Evolutionary conservation across 2,888 invertebrate species (phyloP), one percentile per base, ranked within the genome.

Genomic region (Xylocampa areola): DNA sequence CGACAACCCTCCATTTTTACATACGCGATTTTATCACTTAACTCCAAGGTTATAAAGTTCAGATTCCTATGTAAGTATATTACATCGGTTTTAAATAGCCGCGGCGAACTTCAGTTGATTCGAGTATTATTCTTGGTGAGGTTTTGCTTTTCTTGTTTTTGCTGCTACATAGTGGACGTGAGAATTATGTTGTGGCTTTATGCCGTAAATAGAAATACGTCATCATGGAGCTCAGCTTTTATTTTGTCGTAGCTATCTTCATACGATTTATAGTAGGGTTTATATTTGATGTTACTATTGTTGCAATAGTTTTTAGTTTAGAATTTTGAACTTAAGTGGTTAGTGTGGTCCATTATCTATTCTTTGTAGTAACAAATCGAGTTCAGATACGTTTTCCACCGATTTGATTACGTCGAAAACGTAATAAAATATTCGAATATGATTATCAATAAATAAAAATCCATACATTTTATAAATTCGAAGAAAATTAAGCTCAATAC

Each of bases 1-100:
- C 90, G 84, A 91, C 87, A 85, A 87, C 88, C 88, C 81, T 82
- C 83, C 61, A 73, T 81, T 73, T 75, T 53, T 59, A 76, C 76
- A 70, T 82, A 82, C 65, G 70, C 84, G 71, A 87, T 82, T 85
- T 78, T 78, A 79, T 73, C 76, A 76, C 86, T 81, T 87, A 82
- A 73, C 60, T n/a, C 17, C 54, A 53, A 65, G 54, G 72, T 8
- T 44, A 67, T 76, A 89, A 76, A 84, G 90, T 69, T 69, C 68
- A 84, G 67, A 84, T 76, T 90, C 63, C 80, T 54, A 44, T 64
- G 73, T 39, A 21, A 16, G 10, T 8, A 37, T 36, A 48, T 73
- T 68, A 73, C 68, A 75, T 65, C 10, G 71, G 67, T 76, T 84
- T 84, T 79, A 85, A 88, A 86, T 82, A 86, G 84, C 83, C 74